phyloP scores from a whole-genome alignment of 2,888 invertebrate species.

The Tipula vernalis region DNA sequence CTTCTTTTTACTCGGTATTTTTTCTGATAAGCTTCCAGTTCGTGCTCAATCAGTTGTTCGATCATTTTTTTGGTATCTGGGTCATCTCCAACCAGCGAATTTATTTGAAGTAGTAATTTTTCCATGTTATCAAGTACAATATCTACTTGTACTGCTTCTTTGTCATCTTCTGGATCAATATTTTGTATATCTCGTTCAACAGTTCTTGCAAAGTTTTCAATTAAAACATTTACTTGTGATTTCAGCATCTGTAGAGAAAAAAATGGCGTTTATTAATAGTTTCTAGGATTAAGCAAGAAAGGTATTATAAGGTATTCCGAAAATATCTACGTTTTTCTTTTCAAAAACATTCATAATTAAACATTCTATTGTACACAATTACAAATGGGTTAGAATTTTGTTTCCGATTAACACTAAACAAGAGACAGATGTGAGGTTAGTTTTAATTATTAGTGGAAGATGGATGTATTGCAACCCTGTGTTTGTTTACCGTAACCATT shows the following conservation, averaged over 20 bases:
- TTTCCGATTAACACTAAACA: too few species aligned
- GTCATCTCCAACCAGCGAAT: not conserved
- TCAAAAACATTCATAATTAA: too few species aligned
- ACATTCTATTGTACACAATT: too few species aligned
- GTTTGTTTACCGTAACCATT: too few species aligned
- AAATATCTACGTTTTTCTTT: not conserved
- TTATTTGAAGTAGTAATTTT: not conserved
- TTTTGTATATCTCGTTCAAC: not conserved
- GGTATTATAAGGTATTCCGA: not conserved
- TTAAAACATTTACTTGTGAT: not conserved
- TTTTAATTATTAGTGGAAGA: not conserved
- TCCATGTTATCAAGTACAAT: not conserved
- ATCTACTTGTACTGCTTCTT: not conserved
- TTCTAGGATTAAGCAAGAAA: not conserved
- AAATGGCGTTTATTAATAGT: not conserved
- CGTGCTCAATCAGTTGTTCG: not conserved
- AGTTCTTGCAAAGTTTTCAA: not conserved
- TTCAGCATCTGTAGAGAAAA: not conserved
- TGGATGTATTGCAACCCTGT: not conserved
- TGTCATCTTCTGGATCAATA: not conserved
- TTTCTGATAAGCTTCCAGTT: not conserved
- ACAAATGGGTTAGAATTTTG: not conserved
- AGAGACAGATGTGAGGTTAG: not conserved
- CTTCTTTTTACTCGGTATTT: not conserved
- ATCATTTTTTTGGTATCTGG: not conserved